A percentile compares a stretch with the other conserved stretches of the same genome.
These are phyloP conservation scores for Promerops cafer DNA, from an alignment of 2,113 vertebrate species.

Conservation along the genomic window DNA sequence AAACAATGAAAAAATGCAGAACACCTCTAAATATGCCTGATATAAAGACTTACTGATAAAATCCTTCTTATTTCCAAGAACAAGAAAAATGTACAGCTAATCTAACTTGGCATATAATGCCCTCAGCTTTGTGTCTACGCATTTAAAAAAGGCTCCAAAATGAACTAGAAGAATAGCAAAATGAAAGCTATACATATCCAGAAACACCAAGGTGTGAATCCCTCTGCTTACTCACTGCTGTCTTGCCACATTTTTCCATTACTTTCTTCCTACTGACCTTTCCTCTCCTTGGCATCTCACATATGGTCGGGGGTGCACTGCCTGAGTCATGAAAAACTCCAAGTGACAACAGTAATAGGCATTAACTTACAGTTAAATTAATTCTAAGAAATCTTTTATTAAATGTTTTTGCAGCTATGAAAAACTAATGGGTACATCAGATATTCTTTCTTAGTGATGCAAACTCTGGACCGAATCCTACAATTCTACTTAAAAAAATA, in stretches of 20 bases:
- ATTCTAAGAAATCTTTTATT: not conserved
- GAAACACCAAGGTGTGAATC: not conserved
- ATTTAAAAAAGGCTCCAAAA: not conserved
- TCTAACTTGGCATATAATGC: not conserved
- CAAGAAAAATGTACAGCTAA: not conserved
- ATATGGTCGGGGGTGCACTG: accelerated
- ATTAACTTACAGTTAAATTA: not conserved
- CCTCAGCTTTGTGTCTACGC: not conserved
- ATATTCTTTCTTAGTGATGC: not conserved
- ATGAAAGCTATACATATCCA: not conserved
- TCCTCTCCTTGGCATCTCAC: not conserved
- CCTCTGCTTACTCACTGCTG: not conserved
- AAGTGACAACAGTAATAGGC: not conserved
- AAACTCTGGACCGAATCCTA: not conserved
- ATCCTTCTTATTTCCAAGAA: not conserved
- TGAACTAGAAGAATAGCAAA: no score
- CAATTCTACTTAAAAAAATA: not conserved
- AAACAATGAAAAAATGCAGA: not conserved
- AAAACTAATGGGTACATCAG: not conserved
- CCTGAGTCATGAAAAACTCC: not conserved
- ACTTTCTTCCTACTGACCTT: not conserved
- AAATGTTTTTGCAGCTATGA: not conserved
- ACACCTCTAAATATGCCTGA: not conserved
- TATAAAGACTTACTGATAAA: not conserved
- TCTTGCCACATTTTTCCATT: not conserved